Base-by-base conservation (phyloP, 2,797 vertebrate species). In the Rhyacichthys aspro region DNA sequence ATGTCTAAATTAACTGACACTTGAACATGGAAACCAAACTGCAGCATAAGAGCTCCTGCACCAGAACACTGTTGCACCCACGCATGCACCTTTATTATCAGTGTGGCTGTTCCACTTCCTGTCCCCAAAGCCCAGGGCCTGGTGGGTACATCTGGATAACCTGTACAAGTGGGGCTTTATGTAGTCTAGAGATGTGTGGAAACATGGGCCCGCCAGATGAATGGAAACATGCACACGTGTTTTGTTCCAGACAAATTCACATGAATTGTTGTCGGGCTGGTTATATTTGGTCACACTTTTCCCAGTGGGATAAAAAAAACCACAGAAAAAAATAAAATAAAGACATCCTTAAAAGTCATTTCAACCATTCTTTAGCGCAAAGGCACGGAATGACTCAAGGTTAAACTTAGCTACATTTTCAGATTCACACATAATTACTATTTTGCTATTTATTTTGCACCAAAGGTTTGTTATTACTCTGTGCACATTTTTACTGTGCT, bases 111-210 rank as follows among this genome's bases (percentile, higher is more conserved):
- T 70, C 11, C 67, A 61, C 81, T 88, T 83, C 78, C 86, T 78
- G 73, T 78, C 78, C 69, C 23, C 66, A 9, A 68, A 78, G 82
- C 64, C 39, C 68, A 8, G 73, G 77, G 81, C 66, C 52, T 78
- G 76, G 72, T 78, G 86, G 82, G 78, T 84, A 84, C 79, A 82
- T 89, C 84, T 88, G 87, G 77, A 84, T 56, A 86, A 85, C 57
- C 76, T 10, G 68, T 82, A 63, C 55, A 75, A 70, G 65, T 47
- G 53, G 7, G 67, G 57, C 70, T 72, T 69, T 52, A 54, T 71
- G 66, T 70, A 64, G 59, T 33, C 57, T n/a, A n/a, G n/a, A 57
- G 43, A 70, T 62, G 60, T 68, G 74, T 60, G 80, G 80, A 85
- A 83, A 83, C 14, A 9, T 9, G n/a, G n/a, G 60, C 68, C 76